Conservation (phyloP, 1,140 invertebrate species). For the Bombus consobrinus region DNA sequence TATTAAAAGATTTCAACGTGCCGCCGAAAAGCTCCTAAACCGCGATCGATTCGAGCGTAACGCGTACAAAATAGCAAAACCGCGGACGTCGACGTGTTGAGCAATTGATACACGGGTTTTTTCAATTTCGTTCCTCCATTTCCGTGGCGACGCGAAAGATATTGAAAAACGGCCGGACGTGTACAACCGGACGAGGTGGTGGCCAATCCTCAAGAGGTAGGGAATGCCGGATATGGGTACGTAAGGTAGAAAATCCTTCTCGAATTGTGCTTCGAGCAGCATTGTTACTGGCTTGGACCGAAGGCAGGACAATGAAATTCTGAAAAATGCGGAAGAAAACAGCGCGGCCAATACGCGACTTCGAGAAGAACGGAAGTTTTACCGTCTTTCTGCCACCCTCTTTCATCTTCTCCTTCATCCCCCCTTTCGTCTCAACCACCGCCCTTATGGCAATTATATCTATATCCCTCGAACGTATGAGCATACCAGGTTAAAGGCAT, state of each 20-base stretch:
- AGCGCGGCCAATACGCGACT: conserved; percentile 37
- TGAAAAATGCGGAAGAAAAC: conserved; percentile 52
- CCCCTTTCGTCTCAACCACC: not conserved
- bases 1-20: not conserved
- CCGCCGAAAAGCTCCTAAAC: not conserved
- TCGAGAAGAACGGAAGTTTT: conserved; percentile 46
- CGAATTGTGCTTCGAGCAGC: conserved; percentile 55
- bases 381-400: conserved; percentile 8
- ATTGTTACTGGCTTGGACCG: conserved; percentile 59
- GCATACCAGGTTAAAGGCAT: not conserved
- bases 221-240: conserved; percentile 25
- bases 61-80: not conserved
- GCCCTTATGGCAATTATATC: conserved; percentile 55
- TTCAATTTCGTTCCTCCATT: not conserved
- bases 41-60: not conserved
- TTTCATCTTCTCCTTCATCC: not conserved
- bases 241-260: conserved; percentile 62
- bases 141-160: not conserved
- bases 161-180: conserved; percentile 38
- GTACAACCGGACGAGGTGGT: not conserved
- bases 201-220: conserved; percentile 1
- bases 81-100: not conserved
- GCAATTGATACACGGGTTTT: not conserved
- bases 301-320: conserved; percentile 64
- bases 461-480: conserved; percentile 17